Evolutionary conservation across 2,888 invertebrate genomes (phyloP), one percentile per base, ranked within the genome.

Genomic region (Deilephila elpenor): DNA sequence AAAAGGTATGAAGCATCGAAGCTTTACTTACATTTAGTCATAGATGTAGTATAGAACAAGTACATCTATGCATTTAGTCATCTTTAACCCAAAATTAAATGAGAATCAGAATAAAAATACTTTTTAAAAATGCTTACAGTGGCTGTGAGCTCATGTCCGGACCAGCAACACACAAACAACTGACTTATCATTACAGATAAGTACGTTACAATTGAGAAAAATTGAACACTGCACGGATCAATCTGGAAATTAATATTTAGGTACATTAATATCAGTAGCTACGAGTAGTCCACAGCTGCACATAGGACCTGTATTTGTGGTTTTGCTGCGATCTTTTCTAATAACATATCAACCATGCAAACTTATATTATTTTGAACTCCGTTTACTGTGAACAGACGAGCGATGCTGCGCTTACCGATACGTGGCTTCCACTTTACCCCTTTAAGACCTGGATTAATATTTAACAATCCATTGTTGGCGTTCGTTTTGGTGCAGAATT

Each of bases 101-200:
- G 11, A 44, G 3, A 44, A 44, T 44, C 14, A 19, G 7, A n/a
- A 56, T 5, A 56, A 5, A 56, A 6, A n/a, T 56, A 56, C 25
- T 25, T 51, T 8, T n/a, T 32, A 37, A 44, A 51, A 19, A 34
- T 72, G 85, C 87, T 85, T 78, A 92, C 93, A 56, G 88, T 89
- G n/a, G 89, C 89, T 20, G 93, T 95, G 70, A 96, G 89, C 73
- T 93, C 91, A 73, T 95, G 93, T 0, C 96, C 95, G 78, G 95
- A 95, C 91, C 94, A 95, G 78, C 96, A 95, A 76, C 94, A 92
- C 1, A 95, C 86, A 74, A 91, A 95, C 14, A 95, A 87, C 81
- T 95, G 95, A 74, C 93, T 87, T 56, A 94, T 90, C 89, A 96
- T 95, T 25, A 95, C 93, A 0, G 86, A 79, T 67, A 96, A 62